These are phyloP conservation scores for Bombus impatiens DNA, from an alignment of 1,140 invertebrate species.

Conservation along the genomic window DNA sequence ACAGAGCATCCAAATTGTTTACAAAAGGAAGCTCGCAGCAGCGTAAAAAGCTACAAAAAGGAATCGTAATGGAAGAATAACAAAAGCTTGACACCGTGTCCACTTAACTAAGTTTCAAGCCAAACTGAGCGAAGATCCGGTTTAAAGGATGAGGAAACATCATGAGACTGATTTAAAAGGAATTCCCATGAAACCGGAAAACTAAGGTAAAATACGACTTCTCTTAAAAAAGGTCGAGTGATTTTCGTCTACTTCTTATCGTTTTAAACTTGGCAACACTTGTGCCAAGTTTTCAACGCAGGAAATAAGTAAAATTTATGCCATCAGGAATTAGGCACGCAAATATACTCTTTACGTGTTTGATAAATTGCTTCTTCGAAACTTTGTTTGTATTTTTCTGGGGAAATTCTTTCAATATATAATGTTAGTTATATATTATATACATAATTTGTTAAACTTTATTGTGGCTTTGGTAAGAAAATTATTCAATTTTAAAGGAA, in stretches of 20 bases:
- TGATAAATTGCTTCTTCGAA: background rate
- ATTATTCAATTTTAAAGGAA: no score
- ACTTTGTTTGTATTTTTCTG: background rate
- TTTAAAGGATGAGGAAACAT: background rate
- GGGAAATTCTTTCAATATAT: no score
- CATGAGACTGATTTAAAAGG: background rate
- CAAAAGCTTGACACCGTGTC: constrained; percentile 1
- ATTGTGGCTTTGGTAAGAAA: no score
- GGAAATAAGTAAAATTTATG: background rate
- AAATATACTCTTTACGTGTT: background rate
- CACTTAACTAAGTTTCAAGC: constrained; percentile 2
- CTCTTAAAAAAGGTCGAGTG: background rate
- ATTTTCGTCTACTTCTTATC: background rate
- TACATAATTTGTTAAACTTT: no score
- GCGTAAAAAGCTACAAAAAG: background rate
- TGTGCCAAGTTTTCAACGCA: background rate
- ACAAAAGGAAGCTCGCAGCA: background rate
- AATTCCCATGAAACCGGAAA: background rate
- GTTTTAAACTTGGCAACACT: background rate
- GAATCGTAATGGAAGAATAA: background rate
- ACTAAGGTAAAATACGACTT: background rate
- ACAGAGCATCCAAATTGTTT: background rate
- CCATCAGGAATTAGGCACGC: background rate
- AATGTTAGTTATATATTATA: no score
- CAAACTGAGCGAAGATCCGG: background rate